Evolutionary conservation across 2,797 vertebrate genomes (phyloP).

Genomic region (Falco rusticolus): DNA sequence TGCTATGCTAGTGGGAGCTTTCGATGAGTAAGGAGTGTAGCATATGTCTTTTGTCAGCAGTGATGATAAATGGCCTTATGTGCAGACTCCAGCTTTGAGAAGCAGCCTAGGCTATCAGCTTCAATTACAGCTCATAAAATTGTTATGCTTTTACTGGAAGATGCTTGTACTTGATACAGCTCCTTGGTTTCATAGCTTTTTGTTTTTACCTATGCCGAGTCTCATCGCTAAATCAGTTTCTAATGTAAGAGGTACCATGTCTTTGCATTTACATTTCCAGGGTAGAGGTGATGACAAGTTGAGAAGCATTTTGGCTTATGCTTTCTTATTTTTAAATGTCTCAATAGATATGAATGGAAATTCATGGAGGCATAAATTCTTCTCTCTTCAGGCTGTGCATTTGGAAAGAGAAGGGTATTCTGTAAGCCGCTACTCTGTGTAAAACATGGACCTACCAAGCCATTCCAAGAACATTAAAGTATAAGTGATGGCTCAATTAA

Average conservation of each 20-base stretch:
- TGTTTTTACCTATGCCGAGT: not conserved
- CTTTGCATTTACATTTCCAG: not conserved
- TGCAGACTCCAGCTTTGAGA: not conserved
- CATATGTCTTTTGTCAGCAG: not conserved
- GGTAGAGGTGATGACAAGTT: not conserved
- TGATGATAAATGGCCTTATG: not conserved
- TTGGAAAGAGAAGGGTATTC: not conserved
- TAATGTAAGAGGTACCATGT: not conserved
- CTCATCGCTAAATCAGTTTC: not conserved
- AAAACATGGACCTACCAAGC: not conserved
- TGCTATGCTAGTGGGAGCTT: not conserved
- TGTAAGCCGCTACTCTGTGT: not conserved
- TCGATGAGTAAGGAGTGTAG: not conserved
- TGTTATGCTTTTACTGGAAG: not conserved
- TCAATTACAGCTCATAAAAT: not conserved
- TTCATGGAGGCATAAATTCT: not conserved
- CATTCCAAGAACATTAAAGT: not conserved
- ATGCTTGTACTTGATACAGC: not conserved
- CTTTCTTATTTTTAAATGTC: not conserved
- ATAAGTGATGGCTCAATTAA: not conserved
- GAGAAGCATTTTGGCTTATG: not conserved
- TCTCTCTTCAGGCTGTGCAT: not conserved
- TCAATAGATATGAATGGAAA: not conserved
- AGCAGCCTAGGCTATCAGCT: not conserved
- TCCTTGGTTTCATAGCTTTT: not conserved